Evolutionary conservation across 2,888 invertebrate genomes (phyloP).

Genomic region (Hesperia comma): DNA sequence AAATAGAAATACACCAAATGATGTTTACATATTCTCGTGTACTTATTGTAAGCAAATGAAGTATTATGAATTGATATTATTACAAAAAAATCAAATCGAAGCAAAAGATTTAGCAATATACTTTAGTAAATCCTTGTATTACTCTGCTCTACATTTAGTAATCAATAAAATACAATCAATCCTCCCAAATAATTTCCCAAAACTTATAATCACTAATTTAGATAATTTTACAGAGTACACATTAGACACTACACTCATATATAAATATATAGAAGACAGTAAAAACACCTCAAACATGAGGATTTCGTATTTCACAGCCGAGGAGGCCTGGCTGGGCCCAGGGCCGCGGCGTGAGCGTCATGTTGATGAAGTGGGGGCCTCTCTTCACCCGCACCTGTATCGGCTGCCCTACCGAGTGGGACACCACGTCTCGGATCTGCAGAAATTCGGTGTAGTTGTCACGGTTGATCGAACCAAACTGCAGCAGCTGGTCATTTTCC

Average conservation of each 20-base stretch:
- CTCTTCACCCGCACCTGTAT: conserved; percentile 80
- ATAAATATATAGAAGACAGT: not conserved
- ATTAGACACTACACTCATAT: too few relatives aligned
- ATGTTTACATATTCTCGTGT: too few relatives aligned
- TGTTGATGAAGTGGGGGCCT: conserved; percentile 71
- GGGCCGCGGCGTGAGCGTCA: conserved; percentile 87
- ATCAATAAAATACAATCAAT: too few relatives aligned
- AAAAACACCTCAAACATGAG: conserved; percentile 26
- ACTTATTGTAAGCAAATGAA: too few relatives aligned
- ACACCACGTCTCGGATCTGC: conserved; percentile 88
- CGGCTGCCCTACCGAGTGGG: conserved; percentile 84
- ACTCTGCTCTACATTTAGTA: too few relatives aligned
- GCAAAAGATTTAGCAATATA: too few relatives aligned
- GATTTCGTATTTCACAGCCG: conserved; percentile 75
- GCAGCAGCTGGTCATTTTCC: conserved; percentile 87
- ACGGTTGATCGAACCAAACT: conserved; percentile 90
- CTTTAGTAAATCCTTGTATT: too few relatives aligned
- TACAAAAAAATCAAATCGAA: too few relatives aligned
- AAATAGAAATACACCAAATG: conserved; percentile 1
- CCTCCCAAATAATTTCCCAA: not conserved
- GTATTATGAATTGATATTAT: too few relatives aligned
- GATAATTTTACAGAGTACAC: not conserved
- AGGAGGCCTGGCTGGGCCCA: conserved; percentile 92
- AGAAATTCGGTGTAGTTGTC: conserved; percentile 87
- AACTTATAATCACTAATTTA: not conserved